Evolutionary conservation across 1,140 invertebrate genomes (phyloP).

Genomic region (Muscidifurax raptorellus): DNA sequence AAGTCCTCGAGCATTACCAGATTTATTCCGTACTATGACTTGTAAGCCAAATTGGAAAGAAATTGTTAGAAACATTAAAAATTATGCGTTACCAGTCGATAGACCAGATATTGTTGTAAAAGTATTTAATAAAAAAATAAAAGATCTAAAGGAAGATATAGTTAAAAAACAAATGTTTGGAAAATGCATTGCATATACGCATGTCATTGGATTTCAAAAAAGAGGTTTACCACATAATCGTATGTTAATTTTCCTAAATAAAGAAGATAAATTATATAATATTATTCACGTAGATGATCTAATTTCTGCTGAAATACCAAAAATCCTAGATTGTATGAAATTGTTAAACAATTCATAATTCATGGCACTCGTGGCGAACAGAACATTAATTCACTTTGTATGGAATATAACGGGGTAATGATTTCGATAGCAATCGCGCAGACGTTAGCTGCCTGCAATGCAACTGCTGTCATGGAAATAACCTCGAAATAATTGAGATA

Average conservation of each 20-base stretch:
- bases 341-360: slow-evolving; percentile 51
- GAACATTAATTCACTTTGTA: slow-evolving; percentile 49
- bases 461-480: too few relatives aligned
- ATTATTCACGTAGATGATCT: slow-evolving; percentile 40
- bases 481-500: too few relatives aligned
- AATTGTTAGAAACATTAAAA: slow-evolving; percentile 44
- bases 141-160: slow-evolving; percentile 33
- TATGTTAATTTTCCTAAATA: slow-evolving; percentile 47
- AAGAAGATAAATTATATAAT: slow-evolving; percentile 31
- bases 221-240: slow-evolving; percentile 47
- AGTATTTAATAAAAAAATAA: slow-evolving; percentile 21
- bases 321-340: too few relatives aligned
- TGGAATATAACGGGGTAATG: too few relatives aligned
- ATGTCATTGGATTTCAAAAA: slow-evolving; percentile 50
- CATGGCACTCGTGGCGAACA: slow-evolving; percentile 48
- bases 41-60: slow-evolving; percentile 42
- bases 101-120: slow-evolving; percentile 5
- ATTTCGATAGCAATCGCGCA: too few relatives aligned
- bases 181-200: slow-evolving; percentile 32
- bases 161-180: slow-evolving; percentile 48
- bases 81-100: neutral
- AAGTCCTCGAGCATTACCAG: slow-evolving; percentile 32
- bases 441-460: too few relatives aligned
- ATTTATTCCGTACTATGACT: slow-evolving; percentile 48
- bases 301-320: slow-evolving; percentile 49